phyloP scores from a whole-genome alignment of 2,888 invertebrate genomes.

The Perizoma affinitatum region DNA sequence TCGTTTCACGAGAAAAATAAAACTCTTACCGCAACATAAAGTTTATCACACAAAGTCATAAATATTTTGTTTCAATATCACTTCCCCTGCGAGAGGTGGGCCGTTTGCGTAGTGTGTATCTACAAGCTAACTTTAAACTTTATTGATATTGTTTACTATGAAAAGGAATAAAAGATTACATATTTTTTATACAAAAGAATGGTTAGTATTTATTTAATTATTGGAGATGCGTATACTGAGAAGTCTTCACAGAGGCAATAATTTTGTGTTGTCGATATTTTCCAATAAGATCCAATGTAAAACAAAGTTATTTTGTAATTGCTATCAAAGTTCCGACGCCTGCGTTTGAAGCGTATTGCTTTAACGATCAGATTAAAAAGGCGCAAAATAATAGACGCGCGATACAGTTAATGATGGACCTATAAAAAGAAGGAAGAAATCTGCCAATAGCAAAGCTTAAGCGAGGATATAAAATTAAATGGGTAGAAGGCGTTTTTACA shows the following conservation, averaged over 20 bases:
- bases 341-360: slow-evolving; percentile 51
- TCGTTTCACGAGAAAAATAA: slow-evolving; percentile 69
- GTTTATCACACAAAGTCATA: slow-evolving; percentile 75
- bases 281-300: slow-evolving; percentile 11
- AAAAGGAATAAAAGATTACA: no score
- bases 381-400: slow-evolving; percentile 67
- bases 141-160: no score
- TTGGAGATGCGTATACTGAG: no score
- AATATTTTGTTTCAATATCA: slow-evolving; percentile 74
- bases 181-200: no score
- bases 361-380: slow-evolving; percentile 64
- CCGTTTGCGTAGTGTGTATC: slow-evolving; percentile 44
- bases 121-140: slow-evolving; percentile 43
- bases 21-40: slow-evolving; percentile 78
- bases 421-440: slow-evolving; percentile 76
- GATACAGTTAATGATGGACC: slow-evolving; percentile 74
- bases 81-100: slow-evolving; percentile 54
- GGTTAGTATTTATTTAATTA: no score
- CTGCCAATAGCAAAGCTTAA: slow-evolving; percentile 81
- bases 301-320: slow-evolving; percentile 42
- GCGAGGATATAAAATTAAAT: slow-evolving; percentile 82
- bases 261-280: no score
- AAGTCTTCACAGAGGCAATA: no score
- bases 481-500: slow-evolving; percentile 82
- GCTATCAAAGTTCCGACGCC: slow-evolving; percentile 34